Evolutionary conservation across 2,888 invertebrate genomes (phyloP), one percentile per base, ranked within the genome.

Genomic region (Terebella lapidaria): DNA sequence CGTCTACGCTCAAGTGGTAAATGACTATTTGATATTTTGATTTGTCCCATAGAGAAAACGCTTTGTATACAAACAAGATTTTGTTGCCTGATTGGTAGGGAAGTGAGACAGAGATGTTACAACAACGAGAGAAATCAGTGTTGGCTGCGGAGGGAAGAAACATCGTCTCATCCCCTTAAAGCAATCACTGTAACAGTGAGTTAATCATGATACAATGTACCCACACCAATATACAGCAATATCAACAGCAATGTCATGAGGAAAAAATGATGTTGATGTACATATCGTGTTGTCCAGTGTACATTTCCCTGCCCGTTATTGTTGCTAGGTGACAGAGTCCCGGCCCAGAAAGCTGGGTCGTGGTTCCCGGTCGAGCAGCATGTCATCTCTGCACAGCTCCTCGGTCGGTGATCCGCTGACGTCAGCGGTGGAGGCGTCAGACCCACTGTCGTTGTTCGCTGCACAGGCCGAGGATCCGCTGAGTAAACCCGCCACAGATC

Each of bases 391-490:
- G 22, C 15, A 5, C 28, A 53, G 53, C 22, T 15, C 27, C 10
- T 25, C 29, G 5, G 5, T 28, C 15, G 10, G 5, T 10, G 53
- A 53, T 28, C 53, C 53, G 15, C 29, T 53, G 27, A 53, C 27
- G 10, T 53, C 53, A 5, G 10, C 53, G 15, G 4, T 53, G 28
- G 53, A 53, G 15, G 53, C 15, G 15, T 5, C 27, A 15, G 90
- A 90, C 81, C 90, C 90, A 0, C 79, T 90, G 27, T 88, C 88
- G 24, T 87, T 87, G 71, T 87, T 89, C 80, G 87, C 86, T 25
- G 71, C 75, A 1, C 75, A 79, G 52, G 80, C 86, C 73, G 56
- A 25, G 2, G 88, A 88, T 79, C 87, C 88, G 1, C 78, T 87
- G 4, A 24, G 24, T 24, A 52, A 52, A 25, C 5, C 51, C 4